These are phyloP conservation scores for Chrysolina haemoptera DNA, from an alignment of 2,888 invertebrate species.

Conservation along the genomic window DNA sequence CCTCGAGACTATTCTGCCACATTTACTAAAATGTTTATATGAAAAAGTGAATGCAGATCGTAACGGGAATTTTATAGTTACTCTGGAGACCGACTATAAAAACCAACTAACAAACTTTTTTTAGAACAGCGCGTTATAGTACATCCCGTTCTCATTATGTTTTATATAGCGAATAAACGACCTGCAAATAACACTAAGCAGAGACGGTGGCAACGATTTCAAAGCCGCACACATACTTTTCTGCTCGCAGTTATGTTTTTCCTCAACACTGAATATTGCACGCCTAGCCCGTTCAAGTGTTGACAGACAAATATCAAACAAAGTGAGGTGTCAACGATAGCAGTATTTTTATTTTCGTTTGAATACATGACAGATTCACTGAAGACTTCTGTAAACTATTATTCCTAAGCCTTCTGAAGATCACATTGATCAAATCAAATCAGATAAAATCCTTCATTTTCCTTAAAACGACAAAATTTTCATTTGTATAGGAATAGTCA, in stretches of 20 bases:
- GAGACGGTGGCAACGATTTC: background rate
- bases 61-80: background rate
- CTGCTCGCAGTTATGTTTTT: background rate
- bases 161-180: constrained; percentile 13
- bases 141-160: constrained; percentile 12
- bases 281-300: background rate
- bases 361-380: background rate
- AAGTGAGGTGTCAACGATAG: background rate
- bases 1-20: background rate
- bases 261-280: background rate
- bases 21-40: background rate
- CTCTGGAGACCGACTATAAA: background rate
- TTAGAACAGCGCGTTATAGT: background rate
- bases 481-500: too few relatives aligned
- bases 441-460: too few relatives aligned
- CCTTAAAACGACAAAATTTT: too few relatives aligned
- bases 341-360: background rate
- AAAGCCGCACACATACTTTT: background rate
- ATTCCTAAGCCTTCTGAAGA: background rate
- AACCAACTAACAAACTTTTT: constrained; percentile 6
- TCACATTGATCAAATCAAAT: too few relatives aligned
- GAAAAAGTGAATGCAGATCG: background rate
- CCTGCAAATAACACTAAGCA: constrained; percentile 12
- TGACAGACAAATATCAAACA: background rate
- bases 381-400: background rate